Percentiles rank a stretch among this genome's conserved stretches.
These are phyloP conservation scores for Scotopteryx bipunctaria DNA, from an alignment of 2,888 invertebrate species.

Conservation along the genomic window DNA sequence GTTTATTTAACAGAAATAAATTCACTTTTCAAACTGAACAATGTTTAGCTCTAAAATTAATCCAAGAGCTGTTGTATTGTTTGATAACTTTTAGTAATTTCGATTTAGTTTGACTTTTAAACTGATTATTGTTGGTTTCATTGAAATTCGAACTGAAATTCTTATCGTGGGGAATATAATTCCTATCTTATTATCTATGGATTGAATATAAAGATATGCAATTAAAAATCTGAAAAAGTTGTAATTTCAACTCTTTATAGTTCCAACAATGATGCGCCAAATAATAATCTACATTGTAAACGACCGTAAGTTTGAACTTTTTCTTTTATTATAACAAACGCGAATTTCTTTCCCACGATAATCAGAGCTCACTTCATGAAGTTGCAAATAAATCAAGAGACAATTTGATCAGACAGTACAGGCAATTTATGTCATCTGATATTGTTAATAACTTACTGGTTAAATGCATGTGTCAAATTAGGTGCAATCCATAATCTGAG, in stretches of 20 bases:
- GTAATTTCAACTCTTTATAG: conserved; percentile 54
- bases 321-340: conserved; percentile 50
- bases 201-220: too few relatives aligned
- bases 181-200: too few relatives aligned
- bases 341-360: conserved; percentile 70
- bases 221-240: conserved; percentile 12
- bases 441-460: conserved; percentile 4
- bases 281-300: conserved; percentile 72
- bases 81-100: too few relatives aligned
- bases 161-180: too few relatives aligned
- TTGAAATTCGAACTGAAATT: too few relatives aligned
- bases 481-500: not conserved
- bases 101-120: too few relatives aligned
- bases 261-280: conserved; percentile 55
- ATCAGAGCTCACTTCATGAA: conserved; percentile 41
- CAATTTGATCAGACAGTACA: conserved; percentile 22
- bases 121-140: too few relatives aligned
- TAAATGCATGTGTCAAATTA: not conserved
- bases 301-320: conserved; percentile 59
- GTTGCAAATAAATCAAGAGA: conserved; percentile 21
- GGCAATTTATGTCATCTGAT: conserved; percentile 4
- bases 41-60: too few relatives aligned
- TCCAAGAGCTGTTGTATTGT: too few relatives aligned
- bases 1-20: too few relatives aligned
- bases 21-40: too few relatives aligned